Evolutionary conservation across 2,888 invertebrate genomes (phyloP).

Genomic region (Drosophila mimetica): DNA sequence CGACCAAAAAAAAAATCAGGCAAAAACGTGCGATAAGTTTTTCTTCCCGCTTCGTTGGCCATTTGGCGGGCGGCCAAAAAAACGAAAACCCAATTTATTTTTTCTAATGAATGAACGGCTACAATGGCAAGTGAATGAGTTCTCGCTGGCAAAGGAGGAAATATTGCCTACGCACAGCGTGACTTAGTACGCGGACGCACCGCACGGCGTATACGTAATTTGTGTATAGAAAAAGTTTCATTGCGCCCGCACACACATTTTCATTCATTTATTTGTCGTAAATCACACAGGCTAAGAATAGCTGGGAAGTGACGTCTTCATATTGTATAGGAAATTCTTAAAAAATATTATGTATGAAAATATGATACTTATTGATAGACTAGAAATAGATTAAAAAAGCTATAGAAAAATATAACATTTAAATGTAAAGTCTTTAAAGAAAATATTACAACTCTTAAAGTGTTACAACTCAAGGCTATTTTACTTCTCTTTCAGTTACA

Average conservation of each 20-base stretch:
- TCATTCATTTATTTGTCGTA: slow-evolving; percentile 32
- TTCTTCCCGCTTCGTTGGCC: slow-evolving; percentile 20
- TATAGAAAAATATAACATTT: too few relatives aligned
- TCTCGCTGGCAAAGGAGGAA: slow-evolving; percentile 34
- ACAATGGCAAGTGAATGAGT: slow-evolving; percentile 45
- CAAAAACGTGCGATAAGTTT: slow-evolving; percentile 60
- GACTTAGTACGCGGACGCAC: slow-evolving; percentile 49
- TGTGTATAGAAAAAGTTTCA: slow-evolving; percentile 26
- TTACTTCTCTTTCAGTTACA: background rate
- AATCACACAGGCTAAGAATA: slow-evolving; percentile 26
- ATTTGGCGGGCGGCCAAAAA: slow-evolving; percentile 63
- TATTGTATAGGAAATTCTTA: slow-evolving; percentile 2
- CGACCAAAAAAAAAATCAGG: background rate
- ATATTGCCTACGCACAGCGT: slow-evolving; percentile 54
- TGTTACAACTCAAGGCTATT: background rate
- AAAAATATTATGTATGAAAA: background rate
- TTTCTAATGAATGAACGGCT: slow-evolving; percentile 52
- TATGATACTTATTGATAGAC: background rate
- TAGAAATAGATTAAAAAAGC: too few relatives aligned
- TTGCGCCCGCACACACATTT: slow-evolving; percentile 17
- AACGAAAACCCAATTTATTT: slow-evolving; percentile 60
- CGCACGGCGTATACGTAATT: slow-evolving; percentile 65
- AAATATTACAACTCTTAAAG: background rate
- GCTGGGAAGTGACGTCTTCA: slow-evolving; percentile 25
- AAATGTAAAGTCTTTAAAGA: background rate